Conservation (phyloP, 2,113 vertebrate genomes). For the Sander vitreus region DNA sequence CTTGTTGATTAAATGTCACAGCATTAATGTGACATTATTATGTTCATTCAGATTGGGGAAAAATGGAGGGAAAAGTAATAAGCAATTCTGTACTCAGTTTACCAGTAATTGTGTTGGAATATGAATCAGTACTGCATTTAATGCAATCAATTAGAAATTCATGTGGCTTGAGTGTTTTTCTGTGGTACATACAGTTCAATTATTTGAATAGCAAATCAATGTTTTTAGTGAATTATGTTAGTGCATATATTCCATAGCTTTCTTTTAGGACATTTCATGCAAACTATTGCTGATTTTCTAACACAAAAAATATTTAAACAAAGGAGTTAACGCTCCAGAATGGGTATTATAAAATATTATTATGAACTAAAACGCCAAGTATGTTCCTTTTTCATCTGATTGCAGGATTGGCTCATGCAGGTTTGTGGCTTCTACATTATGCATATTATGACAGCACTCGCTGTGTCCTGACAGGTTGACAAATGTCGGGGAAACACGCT, state of each 20-base stretch:
- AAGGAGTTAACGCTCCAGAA: not conserved
- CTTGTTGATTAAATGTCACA: conserved; percentile 84
- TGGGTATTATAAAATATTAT: conserved; percentile 7
- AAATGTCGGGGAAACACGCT: conserved; percentile 70
- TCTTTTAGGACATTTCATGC: conserved; percentile 1
- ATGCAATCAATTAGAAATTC: conserved; percentile 63
- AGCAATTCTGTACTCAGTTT: conserved; percentile 40
- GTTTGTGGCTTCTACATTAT: conserved; percentile 53
- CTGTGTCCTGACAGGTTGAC: conserved; percentile 80
- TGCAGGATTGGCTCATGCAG: conserved; percentile 36
- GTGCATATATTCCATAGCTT: conserved; percentile 1
- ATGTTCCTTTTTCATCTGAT: conserved; percentile 34
- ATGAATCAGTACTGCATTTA: conserved; percentile 62
- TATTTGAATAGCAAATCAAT: conserved; percentile 48
- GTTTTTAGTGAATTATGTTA: conserved; percentile 30
- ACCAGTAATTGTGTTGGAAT: conserved; percentile 62
- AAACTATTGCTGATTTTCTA: conserved; percentile 9
- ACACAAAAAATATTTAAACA: not conserved
- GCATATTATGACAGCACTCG: conserved; percentile 46
- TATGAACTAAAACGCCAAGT: not conserved
- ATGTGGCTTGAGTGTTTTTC: conserved; percentile 31
- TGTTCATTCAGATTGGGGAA: conserved; percentile 68
- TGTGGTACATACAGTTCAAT: conserved; percentile 20
- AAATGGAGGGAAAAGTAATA: conserved; percentile 48
- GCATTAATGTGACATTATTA: conserved; percentile 80